Base-by-base conservation (phyloP, 2,113 vertebrate species). In the Papio anubis region DNA sequence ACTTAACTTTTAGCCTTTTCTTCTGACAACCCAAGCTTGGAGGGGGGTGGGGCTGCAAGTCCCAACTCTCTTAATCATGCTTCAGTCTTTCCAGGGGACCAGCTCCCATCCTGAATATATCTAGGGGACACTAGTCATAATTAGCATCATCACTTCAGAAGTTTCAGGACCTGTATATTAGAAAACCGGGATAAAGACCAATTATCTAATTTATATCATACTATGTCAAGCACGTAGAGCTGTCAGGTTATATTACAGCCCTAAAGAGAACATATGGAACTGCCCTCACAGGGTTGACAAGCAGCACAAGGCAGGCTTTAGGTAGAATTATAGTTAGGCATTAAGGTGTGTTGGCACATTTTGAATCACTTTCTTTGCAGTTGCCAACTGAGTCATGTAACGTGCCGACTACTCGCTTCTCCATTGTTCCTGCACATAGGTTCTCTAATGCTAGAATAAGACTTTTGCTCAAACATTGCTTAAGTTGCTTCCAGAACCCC, bases 351-450 rank as follows among this genome's bases (percentile, higher is more conserved):
- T n/a, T 70, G 35, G 68, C n/a, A 10, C 32, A 43, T 27, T 75
- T 75, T 14, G 43, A 75, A 40, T 14, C 40, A 75, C 23, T 75
- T 75, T 75, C 72, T 25, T 27, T 45, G 40, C 23, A 43, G 40
- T 0, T 72, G 35, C 68, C n/a, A 8, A 38, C 68, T 23, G 20
- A 38, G n/a, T 38, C n/a, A 38, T 1, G 0, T 21, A 38, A n/a
- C 68, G 38, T 21, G 73, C 25, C 1, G 1, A 75, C 73, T 21
- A 45, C 13, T 27, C 8, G 6, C 25, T 75, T 70, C 35, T 45
- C 13, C 14, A 3, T 18, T 16, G 12, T 75, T 75, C 40, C 40
- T 45, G 7, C 13, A 45, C 12, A 6, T 27, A 75, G 13, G 25
- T 27, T 75, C n/a, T 72, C 25, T 45, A 21, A 45, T 14, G 27